Base-by-base conservation (phyloP, 2,888 invertebrate species). In the Xanthorhoe spadicearia region DNA sequence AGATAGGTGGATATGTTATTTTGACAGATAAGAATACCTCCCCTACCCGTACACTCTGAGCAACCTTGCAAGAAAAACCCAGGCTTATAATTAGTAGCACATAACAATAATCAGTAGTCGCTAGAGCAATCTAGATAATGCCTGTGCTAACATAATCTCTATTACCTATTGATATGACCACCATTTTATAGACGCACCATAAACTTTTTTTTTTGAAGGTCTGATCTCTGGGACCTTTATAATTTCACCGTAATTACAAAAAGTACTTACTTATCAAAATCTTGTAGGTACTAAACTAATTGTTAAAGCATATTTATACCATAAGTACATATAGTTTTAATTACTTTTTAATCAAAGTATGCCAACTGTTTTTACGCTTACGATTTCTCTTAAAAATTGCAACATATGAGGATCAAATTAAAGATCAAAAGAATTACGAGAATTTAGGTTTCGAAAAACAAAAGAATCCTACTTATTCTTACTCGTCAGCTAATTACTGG, bases 401-500 rank as follows among this genome's bases (percentile, higher is more conserved):
- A 10, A 43, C 19, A 38, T 8, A 58, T 38, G 38, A 38, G 38
- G 13, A 46, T 49, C 32, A 17, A 28, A 35, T 35, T 35, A 49
- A 17, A 19, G n/a, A 13, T 51, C 15, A 51, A 43, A 46, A 48
- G 28, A 54, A 49, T 49, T 10, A 54, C 49, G 8, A 53, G 28
- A 66, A 59, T 55, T n/a, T 50, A 46, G 58, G 54, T 51, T 62
- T 55, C 50, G 49, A 59, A 65, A 65, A 60, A 67, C 60, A 67
- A 63, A 71, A 64, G 63, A 69, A 69, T 61, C 62, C 69, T 69
- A 64, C 68, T 64, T 66, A 66, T 50, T 51, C 17, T 10, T 56
- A 56, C 48, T 13, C 43, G 66, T 35, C 46, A 62, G 65, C 51
- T 71, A 74, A 74, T 74, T 72, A 56, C 61, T 18, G 7, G n/a